These are phyloP conservation scores for Heliothis virescens DNA, from an alignment of 1,140 invertebrate genomes.

Conservation along the genomic window DNA sequence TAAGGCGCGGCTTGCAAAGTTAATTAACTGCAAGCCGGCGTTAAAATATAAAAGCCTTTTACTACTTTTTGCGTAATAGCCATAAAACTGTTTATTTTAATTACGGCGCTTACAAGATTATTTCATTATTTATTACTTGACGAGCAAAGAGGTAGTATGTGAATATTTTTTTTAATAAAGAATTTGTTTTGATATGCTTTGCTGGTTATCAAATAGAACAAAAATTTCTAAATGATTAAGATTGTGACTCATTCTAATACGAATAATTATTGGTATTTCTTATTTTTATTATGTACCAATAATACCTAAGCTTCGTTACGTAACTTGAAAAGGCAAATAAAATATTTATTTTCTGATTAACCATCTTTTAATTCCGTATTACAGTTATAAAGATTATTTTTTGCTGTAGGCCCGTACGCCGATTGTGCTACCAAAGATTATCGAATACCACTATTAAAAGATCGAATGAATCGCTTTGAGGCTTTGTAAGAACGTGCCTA, in stretches of 20 bases:
- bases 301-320: no score
- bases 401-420: neutral
- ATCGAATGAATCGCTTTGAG: conserved; percentile 21
- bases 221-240: no score
- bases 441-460: conserved; percentile 20
- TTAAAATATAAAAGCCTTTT: conserved; percentile 29
- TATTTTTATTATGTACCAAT: no score
- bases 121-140: conserved; percentile 13
- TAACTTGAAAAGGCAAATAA: neutral
- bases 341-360: neutral
- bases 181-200: neutral
- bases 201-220: no score
- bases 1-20: conserved; percentile 12
- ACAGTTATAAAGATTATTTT: neutral
- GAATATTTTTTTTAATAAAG: neutral
- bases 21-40: conserved; percentile 29
- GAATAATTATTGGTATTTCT: no score
- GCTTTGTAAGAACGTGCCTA: conserved; percentile 31
- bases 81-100: conserved; percentile 46
- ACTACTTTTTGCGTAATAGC: conserved; percentile 23
- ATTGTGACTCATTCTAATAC: no score
- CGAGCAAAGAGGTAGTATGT: conserved; percentile 1
- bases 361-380: neutral
- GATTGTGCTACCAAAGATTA: conserved; percentile 37
- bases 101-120: conserved; percentile 17